phyloP scores from a whole-genome alignment of 2,797 vertebrate species.

The Anniella stebbinsi region DNA sequence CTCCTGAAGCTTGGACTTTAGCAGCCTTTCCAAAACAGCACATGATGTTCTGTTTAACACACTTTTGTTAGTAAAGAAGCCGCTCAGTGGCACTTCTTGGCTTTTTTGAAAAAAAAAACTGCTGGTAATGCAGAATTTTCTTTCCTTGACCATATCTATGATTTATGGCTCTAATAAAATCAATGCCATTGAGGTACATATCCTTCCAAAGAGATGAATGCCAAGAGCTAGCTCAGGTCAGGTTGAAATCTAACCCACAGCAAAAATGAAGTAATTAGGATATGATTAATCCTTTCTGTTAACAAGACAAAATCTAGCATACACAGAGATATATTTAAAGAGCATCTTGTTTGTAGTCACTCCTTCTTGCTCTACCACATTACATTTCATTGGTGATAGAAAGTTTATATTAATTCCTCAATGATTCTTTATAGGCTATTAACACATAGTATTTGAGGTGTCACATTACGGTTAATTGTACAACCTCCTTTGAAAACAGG shows the following conservation, averaged over 20 bases:
- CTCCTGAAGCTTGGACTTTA: not conserved
- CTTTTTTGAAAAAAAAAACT: conserved; percentile 41
- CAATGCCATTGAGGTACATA: conserved; percentile 39
- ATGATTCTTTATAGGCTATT: not conserved
- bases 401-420: not conserved
- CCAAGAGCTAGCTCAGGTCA: conserved; percentile 26
- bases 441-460: not conserved
- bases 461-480: not conserved
- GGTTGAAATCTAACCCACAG: conserved; percentile 19
- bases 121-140: conserved; percentile 38
- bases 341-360: not conserved
- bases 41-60: not conserved
- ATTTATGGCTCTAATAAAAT: conserved; percentile 66
- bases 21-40: not conserved
- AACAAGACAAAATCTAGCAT: conserved; percentile 10
- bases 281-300: conserved; percentile 28
- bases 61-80: conserved; percentile 22
- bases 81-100: conserved; percentile 14
- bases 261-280: conserved; percentile 38
- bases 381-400: not conserved
- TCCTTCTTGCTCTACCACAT: not conserved
- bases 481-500: not conserved
- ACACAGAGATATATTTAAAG: not conserved
- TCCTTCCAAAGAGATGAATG: conserved; percentile 38
- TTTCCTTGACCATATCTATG: conserved; percentile 36